Percentiles rank a stretch among this genome's conserved stretches.
Conservation (phyloP, 2,113 vertebrate genomes). For the Rhinolophus ferrumequinum region DNA sequence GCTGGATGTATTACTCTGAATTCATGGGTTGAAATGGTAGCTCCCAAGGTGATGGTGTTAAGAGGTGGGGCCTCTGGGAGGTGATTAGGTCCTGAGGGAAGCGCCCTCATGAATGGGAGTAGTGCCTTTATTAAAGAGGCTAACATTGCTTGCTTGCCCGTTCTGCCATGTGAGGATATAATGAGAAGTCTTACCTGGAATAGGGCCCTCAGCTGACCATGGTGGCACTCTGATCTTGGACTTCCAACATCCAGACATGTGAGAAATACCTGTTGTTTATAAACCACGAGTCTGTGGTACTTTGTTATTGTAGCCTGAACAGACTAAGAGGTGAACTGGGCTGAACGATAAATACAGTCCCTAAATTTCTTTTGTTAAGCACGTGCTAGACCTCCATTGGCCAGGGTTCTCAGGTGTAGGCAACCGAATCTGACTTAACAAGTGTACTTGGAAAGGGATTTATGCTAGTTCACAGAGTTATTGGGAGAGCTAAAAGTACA, state of each 20-base stretch:
- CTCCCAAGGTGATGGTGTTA: not conserved
- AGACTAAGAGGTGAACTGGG: not conserved
- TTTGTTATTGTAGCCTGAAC: not conserved
- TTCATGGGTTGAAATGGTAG: not conserved
- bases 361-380: not conserved
- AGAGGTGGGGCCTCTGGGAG: not conserved
- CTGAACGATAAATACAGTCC: not conserved
- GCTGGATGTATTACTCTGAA: not conserved
- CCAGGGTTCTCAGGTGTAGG: conserved; percentile 34
- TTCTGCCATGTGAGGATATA: not conserved
- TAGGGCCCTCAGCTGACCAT: not conserved
- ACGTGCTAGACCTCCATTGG: not conserved
- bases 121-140: not conserved
- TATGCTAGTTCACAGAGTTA: conserved; percentile 75
- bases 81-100: not conserved
- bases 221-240: not conserved
- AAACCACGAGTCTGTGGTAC: not conserved
- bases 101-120: not conserved
- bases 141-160: not conserved
- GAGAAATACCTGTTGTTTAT: not conserved
- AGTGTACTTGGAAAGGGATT: conserved; percentile 73
- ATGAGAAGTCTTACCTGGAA: not conserved
- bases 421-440: conserved; percentile 74
- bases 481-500: conserved; percentile 75
- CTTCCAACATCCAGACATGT: not conserved